These are phyloP conservation scores for Hirundichthys speculiger DNA, from an alignment of 2,113 vertebrate genomes.

Conservation along the genomic window DNA sequence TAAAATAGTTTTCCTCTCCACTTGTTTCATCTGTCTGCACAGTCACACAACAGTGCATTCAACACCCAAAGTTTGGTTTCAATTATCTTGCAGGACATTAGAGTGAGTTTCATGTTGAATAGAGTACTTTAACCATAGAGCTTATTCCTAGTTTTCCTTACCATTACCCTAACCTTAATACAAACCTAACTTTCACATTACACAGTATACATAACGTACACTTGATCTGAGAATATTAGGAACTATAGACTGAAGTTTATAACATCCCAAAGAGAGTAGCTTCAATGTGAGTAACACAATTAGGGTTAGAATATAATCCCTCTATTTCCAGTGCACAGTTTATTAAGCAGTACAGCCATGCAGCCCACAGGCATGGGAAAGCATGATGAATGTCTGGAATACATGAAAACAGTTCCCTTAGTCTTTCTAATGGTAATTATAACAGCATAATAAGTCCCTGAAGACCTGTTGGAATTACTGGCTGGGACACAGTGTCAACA, in stretches of 20 bases:
- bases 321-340: conserved; percentile 34
- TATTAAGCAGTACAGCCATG: conserved; percentile 37
- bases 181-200: no score
- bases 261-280: no score
- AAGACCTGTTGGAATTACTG: conserved; percentile 55
- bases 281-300: no score
- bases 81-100: background rate
- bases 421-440: conserved; percentile 69
- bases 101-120: no score
- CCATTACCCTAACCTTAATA: background rate
- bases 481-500: conserved; percentile 52
- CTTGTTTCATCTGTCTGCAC: conserved; percentile 10
- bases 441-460: conserved; percentile 57
- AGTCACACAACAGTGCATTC: background rate
- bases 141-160: conserved; percentile 1
- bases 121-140: background rate
- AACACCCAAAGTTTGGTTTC: background rate
- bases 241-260: no score
- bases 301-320: conserved; percentile 16
- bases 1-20: background rate
- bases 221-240: no score
- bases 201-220: no score
- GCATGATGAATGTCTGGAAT: conserved; percentile 59
- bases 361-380: conserved; percentile 43
- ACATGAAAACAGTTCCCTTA: conserved; percentile 37